Conservation (phyloP, 2,797 vertebrate genomes). For the Anguilla marmorata region DNA sequence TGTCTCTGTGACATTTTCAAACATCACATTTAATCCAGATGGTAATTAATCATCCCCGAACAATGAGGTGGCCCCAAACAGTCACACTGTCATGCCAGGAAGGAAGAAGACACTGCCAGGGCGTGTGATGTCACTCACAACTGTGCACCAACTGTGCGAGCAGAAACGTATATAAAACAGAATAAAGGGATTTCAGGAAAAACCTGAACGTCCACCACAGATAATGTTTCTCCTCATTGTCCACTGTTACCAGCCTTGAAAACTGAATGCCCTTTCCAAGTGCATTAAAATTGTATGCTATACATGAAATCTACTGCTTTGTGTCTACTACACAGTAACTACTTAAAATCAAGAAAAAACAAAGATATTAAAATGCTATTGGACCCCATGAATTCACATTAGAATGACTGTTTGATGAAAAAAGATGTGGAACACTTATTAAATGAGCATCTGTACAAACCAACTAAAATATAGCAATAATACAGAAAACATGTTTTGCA, state of each 20-base stretch:
- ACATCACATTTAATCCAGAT: constrained; percentile 70
- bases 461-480: too few relatives aligned
- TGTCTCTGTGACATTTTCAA: constrained; percentile 69
- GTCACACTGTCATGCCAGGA: constrained; percentile 44
- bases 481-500: background rate
- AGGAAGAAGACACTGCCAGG: constrained; percentile 35
- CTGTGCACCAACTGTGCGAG: background rate
- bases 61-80: constrained; percentile 60
- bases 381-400: too few relatives aligned
- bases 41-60: constrained; percentile 74
- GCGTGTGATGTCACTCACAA: background rate
- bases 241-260: background rate
- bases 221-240: background rate
- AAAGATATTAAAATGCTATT: background rate
- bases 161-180: background rate
- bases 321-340: background rate
- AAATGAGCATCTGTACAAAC: too few relatives aligned
- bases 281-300: background rate
- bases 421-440: too few relatives aligned
- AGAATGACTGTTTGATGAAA: too few relatives aligned
- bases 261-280: background rate
- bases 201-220: background rate
- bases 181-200: background rate
- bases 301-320: background rate
- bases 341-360: background rate